phyloP scores from a whole-genome alignment of 2,888 invertebrate genomes.

The Caradrina kadenii region DNA sequence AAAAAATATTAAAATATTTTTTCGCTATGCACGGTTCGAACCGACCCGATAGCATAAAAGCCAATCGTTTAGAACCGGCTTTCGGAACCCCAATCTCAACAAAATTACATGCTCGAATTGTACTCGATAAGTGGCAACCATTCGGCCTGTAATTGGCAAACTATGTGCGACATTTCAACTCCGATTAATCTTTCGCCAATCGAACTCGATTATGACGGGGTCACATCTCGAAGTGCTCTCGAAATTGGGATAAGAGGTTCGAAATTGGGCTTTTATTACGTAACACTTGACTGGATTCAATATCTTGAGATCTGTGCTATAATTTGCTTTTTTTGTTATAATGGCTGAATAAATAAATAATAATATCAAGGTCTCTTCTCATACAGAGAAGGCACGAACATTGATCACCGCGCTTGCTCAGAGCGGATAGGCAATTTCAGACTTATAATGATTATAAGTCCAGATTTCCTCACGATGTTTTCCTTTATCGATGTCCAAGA shows the following conservation, averaged over 20 bases:
- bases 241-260: slow-evolving; percentile 19
- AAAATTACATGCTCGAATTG: slow-evolving; percentile 40
- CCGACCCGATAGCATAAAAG: not conserved
- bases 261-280: slow-evolving; percentile 38
- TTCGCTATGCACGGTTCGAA: not conserved
- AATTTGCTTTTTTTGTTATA: slow-evolving; percentile 17
- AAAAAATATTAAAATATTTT: slow-evolving; percentile 8
- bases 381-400: too few relatives aligned
- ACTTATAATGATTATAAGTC: too few relatives aligned
- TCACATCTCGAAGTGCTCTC: slow-evolving; percentile 38
- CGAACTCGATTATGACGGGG: slow-evolving; percentile 34
- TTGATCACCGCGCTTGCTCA: too few relatives aligned
- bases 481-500: too few relatives aligned
- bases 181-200: slow-evolving; percentile 27
- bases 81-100: slow-evolving; percentile 10
- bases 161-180: slow-evolving; percentile 37
- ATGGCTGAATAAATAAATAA: not conserved
- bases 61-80: slow-evolving; percentile 5
- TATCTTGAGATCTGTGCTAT: slow-evolving; percentile 10
- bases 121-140: slow-evolving; percentile 23
- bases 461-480: too few relatives aligned
- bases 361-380: too few relatives aligned
- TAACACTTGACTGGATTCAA: slow-evolving; percentile 16
- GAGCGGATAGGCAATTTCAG: too few relatives aligned
- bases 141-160: slow-evolving; percentile 26